Evolutionary conservation across 2,888 invertebrate species (phyloP).

Genomic region (Lasioglossum vierecki): DNA sequence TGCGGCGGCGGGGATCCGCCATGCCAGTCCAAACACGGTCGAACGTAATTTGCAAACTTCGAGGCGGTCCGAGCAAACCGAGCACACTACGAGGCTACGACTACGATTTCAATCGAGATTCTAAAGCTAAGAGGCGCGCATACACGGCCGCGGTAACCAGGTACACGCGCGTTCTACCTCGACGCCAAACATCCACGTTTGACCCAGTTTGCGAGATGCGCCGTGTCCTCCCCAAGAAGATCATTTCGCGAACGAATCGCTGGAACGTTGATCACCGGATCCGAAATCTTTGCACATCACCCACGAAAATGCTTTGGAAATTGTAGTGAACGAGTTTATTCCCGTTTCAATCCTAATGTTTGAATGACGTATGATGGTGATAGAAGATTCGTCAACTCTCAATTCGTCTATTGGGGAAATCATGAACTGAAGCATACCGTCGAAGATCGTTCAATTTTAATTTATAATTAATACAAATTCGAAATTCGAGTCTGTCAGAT

Average conservation of each 20-base stretch:
- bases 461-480: too few relatives aligned
- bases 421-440: too few relatives aligned
- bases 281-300: not conserved
- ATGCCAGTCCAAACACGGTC: constrained; percentile 43
- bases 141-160: not conserved
- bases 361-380: too few relatives aligned
- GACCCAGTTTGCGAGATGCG: constrained; percentile 62
- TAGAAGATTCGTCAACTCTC: too few relatives aligned
- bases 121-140: constrained; percentile 32
- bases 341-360: not conserved
- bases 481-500: not conserved
- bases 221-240: constrained; percentile 48
- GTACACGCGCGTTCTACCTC: constrained; percentile 15
- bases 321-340: not conserved
- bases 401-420: too few relatives aligned
- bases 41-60: constrained; percentile 65
- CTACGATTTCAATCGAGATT: constrained; percentile 62
- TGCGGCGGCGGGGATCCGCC: not conserved
- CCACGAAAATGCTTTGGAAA: not conserved
- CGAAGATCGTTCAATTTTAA: too few relatives aligned
- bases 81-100: constrained; percentile 22
- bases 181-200: constrained; percentile 34
- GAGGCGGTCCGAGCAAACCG: constrained; percentile 25
- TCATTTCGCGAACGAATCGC: constrained; percentile 54
- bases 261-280: constrained; percentile 43